phyloP scores from a whole-genome alignment of 2,888 invertebrate genomes.

The Entomobrya proxima region DNA sequence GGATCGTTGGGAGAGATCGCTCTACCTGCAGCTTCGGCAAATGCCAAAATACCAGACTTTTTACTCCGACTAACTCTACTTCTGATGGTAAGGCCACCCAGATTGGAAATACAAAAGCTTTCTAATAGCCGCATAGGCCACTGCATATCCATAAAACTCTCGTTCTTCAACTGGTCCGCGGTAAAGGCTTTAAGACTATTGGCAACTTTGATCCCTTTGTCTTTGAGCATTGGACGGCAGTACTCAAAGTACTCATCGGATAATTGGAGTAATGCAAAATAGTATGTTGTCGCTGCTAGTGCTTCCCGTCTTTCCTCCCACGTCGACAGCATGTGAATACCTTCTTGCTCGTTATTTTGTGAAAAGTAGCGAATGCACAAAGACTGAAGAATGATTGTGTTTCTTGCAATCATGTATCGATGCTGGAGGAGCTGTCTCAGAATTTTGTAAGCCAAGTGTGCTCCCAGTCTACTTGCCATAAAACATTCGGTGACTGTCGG shows the following conservation, averaged over 20 bases:
- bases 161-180: slow-evolving; percentile 71
- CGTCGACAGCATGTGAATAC: slow-evolving; percentile 59
- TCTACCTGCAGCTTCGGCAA: slow-evolving; percentile 73
- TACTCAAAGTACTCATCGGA: slow-evolving; percentile 68
- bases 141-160: slow-evolving; percentile 65
- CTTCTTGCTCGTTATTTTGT: slow-evolving; percentile 64
- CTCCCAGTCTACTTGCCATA: slow-evolving; percentile 73
- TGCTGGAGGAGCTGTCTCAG: slow-evolving; percentile 73
- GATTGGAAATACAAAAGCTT: slow-evolving; percentile 71
- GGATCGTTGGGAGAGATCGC: slow-evolving; percentile 70
- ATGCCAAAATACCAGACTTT: slow-evolving; percentile 68
- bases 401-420: slow-evolving; percentile 72
- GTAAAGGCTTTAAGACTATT: slow-evolving; percentile 71
- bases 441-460: slow-evolving; percentile 71
- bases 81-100: slow-evolving; percentile 71
- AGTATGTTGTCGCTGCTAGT: slow-evolving; percentile 56
- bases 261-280: slow-evolving; percentile 62
- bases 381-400: slow-evolving; percentile 71
- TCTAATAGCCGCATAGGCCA: slow-evolving; percentile 73
- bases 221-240: slow-evolving; percentile 70
- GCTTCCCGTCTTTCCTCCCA: slow-evolving; percentile 66
- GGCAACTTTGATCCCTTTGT: slow-evolving; percentile 73
- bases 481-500: slow-evolving; percentile 68
- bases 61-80: slow-evolving; percentile 66
- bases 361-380: slow-evolving; percentile 66